Percentiles rank a stretch among this genome's conserved stretches.
Evolutionary conservation across 2,113 vertebrate genomes (phyloP).

Genomic region (Anolis sagrei): DNA sequence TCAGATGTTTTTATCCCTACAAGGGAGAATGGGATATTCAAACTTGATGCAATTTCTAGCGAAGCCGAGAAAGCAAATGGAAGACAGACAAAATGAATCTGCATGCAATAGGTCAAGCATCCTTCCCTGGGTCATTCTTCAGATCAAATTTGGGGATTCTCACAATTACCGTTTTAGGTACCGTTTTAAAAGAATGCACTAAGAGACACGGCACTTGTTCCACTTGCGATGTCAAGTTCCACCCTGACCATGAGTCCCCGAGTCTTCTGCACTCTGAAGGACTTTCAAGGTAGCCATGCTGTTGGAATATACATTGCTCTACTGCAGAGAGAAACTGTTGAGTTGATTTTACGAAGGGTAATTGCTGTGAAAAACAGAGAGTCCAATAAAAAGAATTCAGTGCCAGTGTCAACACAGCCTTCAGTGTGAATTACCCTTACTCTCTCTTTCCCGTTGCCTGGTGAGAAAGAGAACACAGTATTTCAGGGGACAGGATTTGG

Average conservation of each 20-base stretch:
- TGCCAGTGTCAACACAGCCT: constrained; percentile 8
- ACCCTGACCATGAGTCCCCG: background rate
- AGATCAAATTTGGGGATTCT: no score
- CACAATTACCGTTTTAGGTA: background rate
- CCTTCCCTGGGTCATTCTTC: background rate
- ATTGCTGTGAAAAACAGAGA: constrained; percentile 33
- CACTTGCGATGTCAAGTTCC: background rate
- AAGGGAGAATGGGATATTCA: no score
- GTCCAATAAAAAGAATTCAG: constrained; percentile 48
- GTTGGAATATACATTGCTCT: constrained; percentile 1
- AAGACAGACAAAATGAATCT: background rate
- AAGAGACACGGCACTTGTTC: background rate
- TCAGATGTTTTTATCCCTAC: background rate
- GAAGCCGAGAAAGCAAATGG: background rate
- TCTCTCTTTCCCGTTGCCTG: background rate
- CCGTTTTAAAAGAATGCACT: background rate
- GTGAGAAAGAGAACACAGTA: constrained; percentile 17
- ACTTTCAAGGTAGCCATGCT: background rate
- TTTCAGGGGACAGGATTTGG: background rate
- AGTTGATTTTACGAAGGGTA: constrained; percentile 22
- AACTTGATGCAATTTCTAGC: background rate
- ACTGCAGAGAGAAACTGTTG: background rate
- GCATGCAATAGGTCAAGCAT: background rate
- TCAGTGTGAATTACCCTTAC: constrained; percentile 35
- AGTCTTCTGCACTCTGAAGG: background rate